These are phyloP conservation scores for Bombus terrestris DNA, from an alignment of 1,140 invertebrate genomes.

Conservation along the genomic window DNA sequence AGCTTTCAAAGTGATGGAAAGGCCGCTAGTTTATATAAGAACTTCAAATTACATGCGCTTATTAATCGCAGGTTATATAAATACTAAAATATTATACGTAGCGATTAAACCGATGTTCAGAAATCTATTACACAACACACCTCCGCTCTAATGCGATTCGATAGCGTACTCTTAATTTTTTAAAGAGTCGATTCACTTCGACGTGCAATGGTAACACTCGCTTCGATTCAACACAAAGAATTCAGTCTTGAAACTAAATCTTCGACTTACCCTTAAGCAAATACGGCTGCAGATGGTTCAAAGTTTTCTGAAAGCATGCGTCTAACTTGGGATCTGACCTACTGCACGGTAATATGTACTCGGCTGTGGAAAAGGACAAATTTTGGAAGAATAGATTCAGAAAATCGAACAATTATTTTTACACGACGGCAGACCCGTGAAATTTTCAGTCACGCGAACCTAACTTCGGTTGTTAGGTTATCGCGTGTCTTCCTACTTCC, in stretches of 20 bases:
- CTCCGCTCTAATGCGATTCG: background rate
- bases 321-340: slow-evolving; percentile 87
- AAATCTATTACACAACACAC: background rate
- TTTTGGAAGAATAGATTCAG: background rate
- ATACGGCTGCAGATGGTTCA: slow-evolving; percentile 88
- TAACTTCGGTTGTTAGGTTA: background rate
- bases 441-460: slow-evolving; percentile 17
- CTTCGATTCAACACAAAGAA: too few relatives aligned
- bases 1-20: background rate
- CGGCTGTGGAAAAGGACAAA: slow-evolving; percentile 84
- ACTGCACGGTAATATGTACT: slow-evolving; percentile 88
- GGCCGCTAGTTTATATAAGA: background rate
- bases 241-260: too few relatives aligned
- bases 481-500: slow-evolving; percentile 28
- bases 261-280: slow-evolving; percentile 82
- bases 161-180: background rate
- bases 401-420: background rate
- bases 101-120: background rate
- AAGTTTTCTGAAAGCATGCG: slow-evolving; percentile 86
- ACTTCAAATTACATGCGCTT: background rate
- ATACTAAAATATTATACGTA: too few relatives aligned
- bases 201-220: background rate
- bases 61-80: slow-evolving; percentile 6
- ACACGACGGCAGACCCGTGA: background rate
- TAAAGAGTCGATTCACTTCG: background rate